A percentile compares a stretch with the other conserved stretches of the same genome.
phyloP scores from a whole-genome alignment of 2,113 vertebrate species.

The Climacteris rufus region DNA sequence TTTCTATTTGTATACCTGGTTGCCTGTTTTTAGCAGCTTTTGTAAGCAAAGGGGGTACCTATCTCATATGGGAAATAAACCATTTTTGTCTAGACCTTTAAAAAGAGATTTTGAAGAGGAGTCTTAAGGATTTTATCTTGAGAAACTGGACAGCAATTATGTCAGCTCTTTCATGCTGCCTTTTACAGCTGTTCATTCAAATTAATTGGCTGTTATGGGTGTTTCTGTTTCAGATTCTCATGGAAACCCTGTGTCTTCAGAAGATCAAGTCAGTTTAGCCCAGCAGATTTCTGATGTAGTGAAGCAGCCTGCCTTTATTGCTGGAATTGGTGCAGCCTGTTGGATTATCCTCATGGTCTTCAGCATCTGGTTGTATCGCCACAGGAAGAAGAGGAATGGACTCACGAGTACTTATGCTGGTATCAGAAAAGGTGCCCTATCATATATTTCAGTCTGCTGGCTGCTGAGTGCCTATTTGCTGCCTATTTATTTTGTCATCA shows the following conservation, averaged over 20 bases:
- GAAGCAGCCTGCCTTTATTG: slow-evolving; percentile 95
- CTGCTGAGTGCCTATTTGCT: neutral
- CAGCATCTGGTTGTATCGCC: slow-evolving; percentile 96
- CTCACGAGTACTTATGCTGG: slow-evolving; percentile 92
- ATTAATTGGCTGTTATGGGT: neutral
- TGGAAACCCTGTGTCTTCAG: slow-evolving; percentile 83
- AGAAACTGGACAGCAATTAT: neutral
- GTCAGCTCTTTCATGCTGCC: neutral
- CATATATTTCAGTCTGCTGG: neutral
- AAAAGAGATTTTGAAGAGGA: neutral
- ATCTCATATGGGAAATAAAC: neutral
- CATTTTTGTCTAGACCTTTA: neutral
- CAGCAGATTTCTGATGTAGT: slow-evolving; percentile 98
- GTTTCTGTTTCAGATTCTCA: slow-evolving; percentile 79
- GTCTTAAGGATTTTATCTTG: neutral
- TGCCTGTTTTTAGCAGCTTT: neutral
- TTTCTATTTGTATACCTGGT: neutral
- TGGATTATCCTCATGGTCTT: slow-evolving; percentile 99
- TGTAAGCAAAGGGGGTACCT: neutral
- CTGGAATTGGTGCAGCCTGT: slow-evolving; percentile 93
- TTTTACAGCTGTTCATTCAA: neutral
- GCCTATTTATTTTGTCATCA: neutral
- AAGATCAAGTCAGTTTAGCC: slow-evolving; percentile 86
- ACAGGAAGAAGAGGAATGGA: slow-evolving; percentile 92
- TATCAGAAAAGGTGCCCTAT: slow-evolving; percentile 89